Evolutionary conservation across 2,888 invertebrate genomes (phyloP).

Genomic region (Lottia gigantea): DNA sequence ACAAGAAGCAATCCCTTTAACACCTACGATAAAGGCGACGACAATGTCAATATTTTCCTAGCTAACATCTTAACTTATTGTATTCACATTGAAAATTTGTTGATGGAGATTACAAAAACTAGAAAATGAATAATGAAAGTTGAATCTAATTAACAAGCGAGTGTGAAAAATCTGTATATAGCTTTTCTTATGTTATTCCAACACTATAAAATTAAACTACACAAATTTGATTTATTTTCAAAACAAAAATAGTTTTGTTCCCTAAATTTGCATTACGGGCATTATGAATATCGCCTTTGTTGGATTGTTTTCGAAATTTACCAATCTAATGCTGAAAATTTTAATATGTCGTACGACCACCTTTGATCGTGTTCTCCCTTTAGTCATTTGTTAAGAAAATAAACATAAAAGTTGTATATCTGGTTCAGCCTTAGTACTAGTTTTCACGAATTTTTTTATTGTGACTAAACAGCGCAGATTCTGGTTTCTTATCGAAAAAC

Average conservation of each 20-base stretch:
- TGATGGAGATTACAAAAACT: background rate
- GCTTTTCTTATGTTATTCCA: background rate
- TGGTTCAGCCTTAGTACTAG: background rate
- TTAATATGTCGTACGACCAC: background rate
- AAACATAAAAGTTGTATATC: background rate
- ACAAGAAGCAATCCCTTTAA: background rate
- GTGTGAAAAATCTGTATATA: background rate
- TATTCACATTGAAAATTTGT: background rate
- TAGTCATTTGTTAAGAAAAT: background rate
- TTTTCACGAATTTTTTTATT: too few species aligned
- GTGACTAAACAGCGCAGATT: too few species aligned
- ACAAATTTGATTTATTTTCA: background rate
- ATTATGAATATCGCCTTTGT: background rate
- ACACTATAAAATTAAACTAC: background rate
- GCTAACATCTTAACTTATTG: conserved; percentile 7
- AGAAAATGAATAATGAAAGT: background rate
- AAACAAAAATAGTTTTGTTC: background rate
- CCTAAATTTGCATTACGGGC: background rate
- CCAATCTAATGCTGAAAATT: background rate
- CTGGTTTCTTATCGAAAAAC: background rate
- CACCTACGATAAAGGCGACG: background rate
- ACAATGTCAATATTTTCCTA: background rate
- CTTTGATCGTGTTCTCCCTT: background rate
- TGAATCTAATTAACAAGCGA: conserved; percentile 3
- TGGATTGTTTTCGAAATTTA: background rate